Percentiles rank a stretch among this genome's conserved stretches.
These are phyloP conservation scores for Setipinna tenuifilis DNA, from an alignment of 2,797 vertebrate genomes.

Conservation along the genomic window DNA sequence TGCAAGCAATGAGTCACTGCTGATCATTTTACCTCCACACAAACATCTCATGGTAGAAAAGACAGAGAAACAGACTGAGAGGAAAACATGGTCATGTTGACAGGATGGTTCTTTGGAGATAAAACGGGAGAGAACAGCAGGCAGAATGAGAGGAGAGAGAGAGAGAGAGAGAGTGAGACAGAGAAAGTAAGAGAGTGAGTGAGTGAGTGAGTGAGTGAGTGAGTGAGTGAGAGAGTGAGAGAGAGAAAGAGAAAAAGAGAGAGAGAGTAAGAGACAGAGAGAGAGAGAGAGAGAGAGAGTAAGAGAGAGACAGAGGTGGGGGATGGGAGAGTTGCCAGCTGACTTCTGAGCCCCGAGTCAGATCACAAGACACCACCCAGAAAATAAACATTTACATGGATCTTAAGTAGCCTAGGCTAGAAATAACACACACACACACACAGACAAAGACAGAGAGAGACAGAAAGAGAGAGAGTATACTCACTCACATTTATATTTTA, in stretches of 20 bases:
- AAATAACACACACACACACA: background rate
- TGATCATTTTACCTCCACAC: background rate
- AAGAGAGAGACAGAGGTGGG: background rate
- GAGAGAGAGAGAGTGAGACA: background rate
- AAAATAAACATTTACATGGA: constrained; percentile 10
- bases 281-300: background rate
- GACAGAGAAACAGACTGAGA: too few relatives aligned
- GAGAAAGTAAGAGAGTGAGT: background rate
- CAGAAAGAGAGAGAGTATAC: background rate
- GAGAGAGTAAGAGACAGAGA: background rate
- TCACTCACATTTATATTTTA: background rate
- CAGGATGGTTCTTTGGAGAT: too few relatives aligned
- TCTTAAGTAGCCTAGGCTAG: background rate
- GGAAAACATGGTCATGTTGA: too few relatives aligned
- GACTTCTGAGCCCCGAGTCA: background rate
- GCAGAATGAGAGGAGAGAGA: too few relatives aligned
- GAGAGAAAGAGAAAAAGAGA: background rate
- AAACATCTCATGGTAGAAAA: background rate
- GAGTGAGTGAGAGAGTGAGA: too few relatives aligned
- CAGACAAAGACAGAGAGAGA: background rate
- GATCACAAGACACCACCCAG: constrained; percentile 1
- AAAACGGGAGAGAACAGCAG: too few relatives aligned
- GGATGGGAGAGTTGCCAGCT: constrained; percentile 6
- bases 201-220: too few relatives aligned
- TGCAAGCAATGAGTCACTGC: background rate